A percentile compares a stretch with the other conserved stretches of the same genome.
Conservation (phyloP, 2,888 invertebrate genomes). For the Phortica okadai region DNA sequence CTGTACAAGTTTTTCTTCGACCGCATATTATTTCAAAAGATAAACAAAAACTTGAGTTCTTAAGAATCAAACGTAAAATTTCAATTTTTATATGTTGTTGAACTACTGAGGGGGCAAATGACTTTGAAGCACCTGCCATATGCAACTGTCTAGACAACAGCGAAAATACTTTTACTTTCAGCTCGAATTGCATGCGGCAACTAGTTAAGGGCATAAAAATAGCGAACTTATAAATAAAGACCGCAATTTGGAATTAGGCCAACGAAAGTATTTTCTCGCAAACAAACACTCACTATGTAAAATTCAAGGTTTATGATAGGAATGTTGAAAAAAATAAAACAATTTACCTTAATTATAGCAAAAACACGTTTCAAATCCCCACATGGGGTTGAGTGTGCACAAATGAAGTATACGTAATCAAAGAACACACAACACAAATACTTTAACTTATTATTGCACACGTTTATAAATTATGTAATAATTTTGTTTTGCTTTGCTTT, state of each 20-base stretch:
- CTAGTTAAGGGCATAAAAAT: slow-evolving; percentile 24
- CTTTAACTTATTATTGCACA: neutral
- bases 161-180: slow-evolving; percentile 60
- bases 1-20: neutral
- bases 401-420: slow-evolving; percentile 60
- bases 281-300: neutral
- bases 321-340: slow-evolving; percentile 33
- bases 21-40: neutral
- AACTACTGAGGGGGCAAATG: neutral
- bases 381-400: slow-evolving; percentile 30
- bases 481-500: neutral
- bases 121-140: slow-evolving; percentile 45
- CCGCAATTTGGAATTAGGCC: slow-evolving; percentile 55
- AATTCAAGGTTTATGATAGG: neutral
- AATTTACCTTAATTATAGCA: slow-evolving; percentile 9
- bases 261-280: slow-evolving; percentile 44
- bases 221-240: slow-evolving; percentile 19
- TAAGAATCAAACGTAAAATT: too few relatives aligned
- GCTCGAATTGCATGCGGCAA: slow-evolving; percentile 32
- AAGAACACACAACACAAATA: neutral
- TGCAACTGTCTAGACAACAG: slow-evolving; percentile 15
- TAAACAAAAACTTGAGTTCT: too few relatives aligned
- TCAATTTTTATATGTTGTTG: too few relatives aligned
- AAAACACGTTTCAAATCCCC: slow-evolving; percentile 31
- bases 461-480: slow-evolving; percentile 21